Percentiles rank a stretch among this genome's conserved stretches.
phyloP scores from a whole-genome alignment of 1,140 invertebrate genomes.

The Neoseiulus cucumeris region DNA sequence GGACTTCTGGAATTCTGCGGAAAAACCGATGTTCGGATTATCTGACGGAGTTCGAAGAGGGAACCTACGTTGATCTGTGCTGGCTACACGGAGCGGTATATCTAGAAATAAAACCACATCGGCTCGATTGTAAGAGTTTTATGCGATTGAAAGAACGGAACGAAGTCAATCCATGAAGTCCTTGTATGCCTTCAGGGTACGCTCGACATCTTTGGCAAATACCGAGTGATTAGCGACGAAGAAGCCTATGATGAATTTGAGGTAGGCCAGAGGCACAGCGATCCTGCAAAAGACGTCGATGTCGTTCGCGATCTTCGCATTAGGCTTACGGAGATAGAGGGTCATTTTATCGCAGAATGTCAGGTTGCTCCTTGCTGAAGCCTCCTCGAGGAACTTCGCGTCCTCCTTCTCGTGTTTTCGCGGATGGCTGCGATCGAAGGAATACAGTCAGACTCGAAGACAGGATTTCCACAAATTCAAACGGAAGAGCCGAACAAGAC shows the following conservation, averaged over 20 bases:
- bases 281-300: background rate
- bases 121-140: no score
- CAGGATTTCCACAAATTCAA: background rate
- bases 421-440: background rate
- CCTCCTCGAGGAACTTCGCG: background rate
- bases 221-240: background rate
- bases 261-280: background rate
- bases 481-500: background rate
- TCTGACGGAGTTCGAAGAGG: no score
- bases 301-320: background rate
- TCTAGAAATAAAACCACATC: no score
- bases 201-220: background rate
- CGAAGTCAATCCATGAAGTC: background rate
- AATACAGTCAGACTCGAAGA: no score
- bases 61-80: no score
- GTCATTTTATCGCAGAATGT: background rate
- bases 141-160: no score
- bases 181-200: background rate
- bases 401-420: background rate
- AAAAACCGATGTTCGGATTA: no score
- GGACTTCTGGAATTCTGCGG: no score
- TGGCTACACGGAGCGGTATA: no score
- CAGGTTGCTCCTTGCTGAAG: background rate
- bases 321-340: background rate
- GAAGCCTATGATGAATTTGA: background rate